Conservation (phyloP, 2,888 invertebrate species). For the Yponomeuta sedellus region DNA sequence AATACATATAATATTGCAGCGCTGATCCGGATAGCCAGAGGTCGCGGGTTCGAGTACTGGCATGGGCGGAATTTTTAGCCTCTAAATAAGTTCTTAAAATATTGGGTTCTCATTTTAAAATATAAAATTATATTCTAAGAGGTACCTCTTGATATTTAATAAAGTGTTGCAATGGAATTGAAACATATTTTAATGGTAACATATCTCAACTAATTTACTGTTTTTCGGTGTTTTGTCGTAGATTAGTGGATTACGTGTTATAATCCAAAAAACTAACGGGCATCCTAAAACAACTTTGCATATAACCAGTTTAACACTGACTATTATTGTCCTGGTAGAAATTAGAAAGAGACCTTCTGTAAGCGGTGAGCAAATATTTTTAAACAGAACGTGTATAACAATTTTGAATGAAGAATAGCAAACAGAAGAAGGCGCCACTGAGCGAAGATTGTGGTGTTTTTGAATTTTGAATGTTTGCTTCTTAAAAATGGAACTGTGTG, state of each 20-base stretch:
- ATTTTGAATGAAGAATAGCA: slow-evolving; percentile 52
- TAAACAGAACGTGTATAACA: slow-evolving; percentile 62
- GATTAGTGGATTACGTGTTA: no score
- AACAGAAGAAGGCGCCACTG: slow-evolving; percentile 42
- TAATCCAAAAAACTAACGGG: slow-evolving; percentile 55
- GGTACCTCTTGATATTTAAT: background rate
- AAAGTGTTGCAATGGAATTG: background rate
- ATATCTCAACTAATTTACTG: no score
- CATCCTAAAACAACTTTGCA: slow-evolving; percentile 69
- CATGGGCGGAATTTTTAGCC: no score
- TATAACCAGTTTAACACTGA: slow-evolving; percentile 46
- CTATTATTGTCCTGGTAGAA: slow-evolving; percentile 27
- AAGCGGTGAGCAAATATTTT: slow-evolving; percentile 52
- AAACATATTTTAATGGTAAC: no score
- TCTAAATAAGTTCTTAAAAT: no score
- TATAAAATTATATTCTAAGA: background rate
- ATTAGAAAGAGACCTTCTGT: slow-evolving; percentile 33
- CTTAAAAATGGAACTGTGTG: slow-evolving; percentile 63
- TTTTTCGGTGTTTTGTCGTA: no score
- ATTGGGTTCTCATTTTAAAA: background rate
- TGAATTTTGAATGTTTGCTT: slow-evolving; percentile 55
- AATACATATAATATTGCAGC: no score
- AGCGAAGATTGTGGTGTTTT: slow-evolving; percentile 64
- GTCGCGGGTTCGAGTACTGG: no score
- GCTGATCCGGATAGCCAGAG: no score